Base-by-base conservation (phyloP, 2,797 vertebrate genomes). In the Helicolenus hilgendorfi region DNA sequence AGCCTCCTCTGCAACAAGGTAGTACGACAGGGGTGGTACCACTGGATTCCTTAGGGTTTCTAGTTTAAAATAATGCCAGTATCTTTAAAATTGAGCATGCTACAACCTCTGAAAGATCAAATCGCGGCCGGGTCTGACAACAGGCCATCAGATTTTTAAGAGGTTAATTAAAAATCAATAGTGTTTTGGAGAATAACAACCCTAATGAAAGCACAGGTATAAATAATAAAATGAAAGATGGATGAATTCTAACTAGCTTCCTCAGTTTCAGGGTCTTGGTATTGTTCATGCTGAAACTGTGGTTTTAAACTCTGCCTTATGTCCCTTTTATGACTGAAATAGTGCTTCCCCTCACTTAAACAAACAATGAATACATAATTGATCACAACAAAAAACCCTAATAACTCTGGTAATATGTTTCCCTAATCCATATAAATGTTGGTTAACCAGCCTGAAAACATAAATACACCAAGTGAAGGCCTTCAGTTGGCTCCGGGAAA, bases 371-470 rank as follows among this genome's bases (percentile, higher is more conserved):
- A 45, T 68, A 11, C 18, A 45, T 41, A 45, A 27, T 45, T 18
- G 36, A 41, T 45, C 4, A 7, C 22, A 26, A 41, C 2, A 14
- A 11, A 58, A 22, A 58, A 26, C 15, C 45, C 65, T 27, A 68
- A 27, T 31, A 49, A 74, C 22, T 26, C 33, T 24, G n/a, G 14
- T 31, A 55, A 69, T 59, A 79, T 67, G 58, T 67, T 83, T 73
- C 65, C 27, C 27, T 59, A 56, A 77, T 55, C 27, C 64, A 77
- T 33, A 74, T 29, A 33, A 53, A 87, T 69, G 56, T 63, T 78
- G 64, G 14, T 64, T 59, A 80, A 67, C 27, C 24, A 65, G 11
- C 71, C 64, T 65, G 36, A 82, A 79, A 83, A 49, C 24, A 65
- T 31, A 65, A 81, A 53, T 9, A 56, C n/a, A 59, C 20, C 26